Conservation (phyloP, 2,888 invertebrate species). For the Drosophila algonquin region DNA sequence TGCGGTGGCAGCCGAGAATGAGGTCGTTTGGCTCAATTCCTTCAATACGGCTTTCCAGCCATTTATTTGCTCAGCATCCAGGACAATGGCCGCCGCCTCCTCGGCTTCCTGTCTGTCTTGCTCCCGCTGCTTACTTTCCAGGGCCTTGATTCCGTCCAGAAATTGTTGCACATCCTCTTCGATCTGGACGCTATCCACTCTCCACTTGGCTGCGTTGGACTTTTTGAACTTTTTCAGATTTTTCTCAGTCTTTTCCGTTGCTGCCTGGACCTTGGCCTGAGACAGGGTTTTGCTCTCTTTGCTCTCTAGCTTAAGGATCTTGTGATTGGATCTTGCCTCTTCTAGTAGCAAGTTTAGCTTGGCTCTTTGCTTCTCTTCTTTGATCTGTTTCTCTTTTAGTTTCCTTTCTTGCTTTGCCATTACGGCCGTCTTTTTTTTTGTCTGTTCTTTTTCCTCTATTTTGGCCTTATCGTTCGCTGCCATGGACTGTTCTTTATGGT, state of each 20-base stretch:
- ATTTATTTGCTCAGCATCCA: conserved; percentile 1
- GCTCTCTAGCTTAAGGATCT: not conserved
- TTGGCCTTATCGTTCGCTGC: not conserved
- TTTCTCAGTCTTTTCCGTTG: not conserved
- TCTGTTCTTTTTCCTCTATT: not conserved
- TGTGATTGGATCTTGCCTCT: not conserved
- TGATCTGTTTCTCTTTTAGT: not conserved
- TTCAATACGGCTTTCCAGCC: not conserved
- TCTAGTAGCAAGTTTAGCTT: not conserved
- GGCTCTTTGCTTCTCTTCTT: not conserved
- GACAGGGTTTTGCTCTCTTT: not conserved
- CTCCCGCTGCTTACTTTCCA: not conserved
- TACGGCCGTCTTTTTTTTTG: not conserved
- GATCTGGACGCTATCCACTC: not conserved
- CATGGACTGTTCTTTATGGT: not conserved
- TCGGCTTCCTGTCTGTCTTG: not conserved
- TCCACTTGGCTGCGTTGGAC: not conserved
- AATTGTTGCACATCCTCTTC: conserved; percentile 3
- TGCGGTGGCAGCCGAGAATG: not conserved
- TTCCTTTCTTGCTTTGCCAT: not conserved
- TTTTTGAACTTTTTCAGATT: not conserved
- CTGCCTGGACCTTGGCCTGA: not conserved
- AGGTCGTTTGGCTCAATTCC: not conserved
- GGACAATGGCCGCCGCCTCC: not conserved
- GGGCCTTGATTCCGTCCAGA: not conserved